These are phyloP conservation scores for Cavia aperea DNA, from an alignment of 2,113 vertebrate genomes.

Conservation along the genomic window DNA sequence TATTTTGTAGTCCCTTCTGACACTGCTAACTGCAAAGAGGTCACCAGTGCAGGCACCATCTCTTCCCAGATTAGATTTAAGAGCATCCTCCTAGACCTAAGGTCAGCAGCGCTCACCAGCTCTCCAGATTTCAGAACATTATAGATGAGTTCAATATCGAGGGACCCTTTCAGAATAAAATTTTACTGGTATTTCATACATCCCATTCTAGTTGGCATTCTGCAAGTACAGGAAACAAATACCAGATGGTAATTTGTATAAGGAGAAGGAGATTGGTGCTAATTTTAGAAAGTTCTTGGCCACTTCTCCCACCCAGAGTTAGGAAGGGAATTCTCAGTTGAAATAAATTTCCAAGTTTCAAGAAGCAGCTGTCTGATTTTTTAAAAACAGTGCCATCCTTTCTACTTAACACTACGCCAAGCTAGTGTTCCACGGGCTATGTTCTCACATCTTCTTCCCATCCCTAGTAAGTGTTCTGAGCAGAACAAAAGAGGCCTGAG, in stretches of 20 bases:
- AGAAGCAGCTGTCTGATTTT: conserved; percentile 34
- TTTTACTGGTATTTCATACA: conserved; percentile 19
- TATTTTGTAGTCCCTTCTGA: neutral
- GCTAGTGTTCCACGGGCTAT: neutral
- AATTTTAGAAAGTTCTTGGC: conserved; percentile 59
- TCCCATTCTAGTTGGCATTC: conserved; percentile 44
- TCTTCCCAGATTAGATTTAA: neutral
- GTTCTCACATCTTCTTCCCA: neutral
- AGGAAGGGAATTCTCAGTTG: conserved; percentile 44
- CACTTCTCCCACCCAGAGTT: conserved; percentile 44
- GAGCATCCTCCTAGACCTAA: neutral
- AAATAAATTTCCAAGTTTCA: conserved; percentile 46
- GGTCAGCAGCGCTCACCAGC: neutral
- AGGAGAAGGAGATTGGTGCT: conserved; percentile 28
- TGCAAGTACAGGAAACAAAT: conserved; percentile 27
- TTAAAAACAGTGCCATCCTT: conserved; percentile 14
- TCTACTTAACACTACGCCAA: neutral
- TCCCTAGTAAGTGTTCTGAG: neutral
- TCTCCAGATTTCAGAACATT: neutral
- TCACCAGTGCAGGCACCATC: neutral
- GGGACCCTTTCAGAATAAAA: conserved; percentile 37
- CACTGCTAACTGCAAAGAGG: neutral
- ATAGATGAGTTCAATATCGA: neutral
- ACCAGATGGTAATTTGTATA: conserved; percentile 53
- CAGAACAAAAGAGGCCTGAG: neutral